Percentiles rank a stretch among this genome's conserved stretches.
Conservation (phyloP, 2,113 vertebrate species). For the Mus spicilegus region DNA sequence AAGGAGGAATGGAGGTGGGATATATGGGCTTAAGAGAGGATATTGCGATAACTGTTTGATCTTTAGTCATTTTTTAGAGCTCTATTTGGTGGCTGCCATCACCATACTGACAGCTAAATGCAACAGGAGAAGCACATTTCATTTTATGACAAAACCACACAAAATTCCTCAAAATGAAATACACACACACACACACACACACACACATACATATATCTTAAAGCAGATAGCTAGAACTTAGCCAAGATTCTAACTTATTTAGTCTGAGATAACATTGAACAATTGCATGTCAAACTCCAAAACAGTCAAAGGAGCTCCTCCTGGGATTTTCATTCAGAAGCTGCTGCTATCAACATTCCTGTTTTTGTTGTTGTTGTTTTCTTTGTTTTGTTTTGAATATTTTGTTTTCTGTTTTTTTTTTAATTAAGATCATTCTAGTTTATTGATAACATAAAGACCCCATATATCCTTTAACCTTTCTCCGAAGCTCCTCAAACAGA, state of each 20-base stretch:
- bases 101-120: neutral
- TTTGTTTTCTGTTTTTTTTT: neutral
- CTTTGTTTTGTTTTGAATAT: too few species aligned
- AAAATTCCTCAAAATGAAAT: neutral
- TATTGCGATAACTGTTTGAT: neutral
- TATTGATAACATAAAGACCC: conserved; percentile 17
- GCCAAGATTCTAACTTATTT: neutral
- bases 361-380: too few species aligned
- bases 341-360: neutral
- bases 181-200: too few species aligned
- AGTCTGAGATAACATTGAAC: neutral
- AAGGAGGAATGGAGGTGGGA: neutral
- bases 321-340: neutral
- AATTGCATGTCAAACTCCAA: neutral
- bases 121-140: neutral
- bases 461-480: neutral
- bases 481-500: too few species aligned
- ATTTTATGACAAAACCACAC: neutral
- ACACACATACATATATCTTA: neutral
- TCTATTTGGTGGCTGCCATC: neutral
- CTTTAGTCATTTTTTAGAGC: conserved; percentile 19
- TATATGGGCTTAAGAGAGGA: neutral
- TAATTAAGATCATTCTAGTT: conserved; percentile 1
- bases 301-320: too few species aligned
- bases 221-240: neutral